Percentiles rank a stretch among this genome's conserved stretches.
phyloP scores from a whole-genome alignment of 2,888 invertebrate genomes.

The Cephonodes hylas region DNA sequence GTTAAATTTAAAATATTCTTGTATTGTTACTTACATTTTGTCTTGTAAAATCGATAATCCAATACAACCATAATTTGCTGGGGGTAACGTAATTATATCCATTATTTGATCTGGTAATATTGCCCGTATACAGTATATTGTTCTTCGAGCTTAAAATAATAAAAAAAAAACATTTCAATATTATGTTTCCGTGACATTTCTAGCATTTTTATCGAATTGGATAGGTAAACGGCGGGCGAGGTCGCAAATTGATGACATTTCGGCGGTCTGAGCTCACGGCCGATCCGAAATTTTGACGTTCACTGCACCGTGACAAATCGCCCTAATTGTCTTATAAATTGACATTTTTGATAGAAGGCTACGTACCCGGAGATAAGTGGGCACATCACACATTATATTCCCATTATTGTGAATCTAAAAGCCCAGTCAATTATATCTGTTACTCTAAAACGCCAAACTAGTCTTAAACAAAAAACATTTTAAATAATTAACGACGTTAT shows the following conservation, averaged over 20 bases:
- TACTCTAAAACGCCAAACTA: no score
- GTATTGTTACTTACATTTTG: no score
- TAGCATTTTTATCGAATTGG: background rate
- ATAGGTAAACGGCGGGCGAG: conserved; percentile 13
- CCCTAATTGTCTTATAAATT: background rate
- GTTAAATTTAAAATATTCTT: no score
- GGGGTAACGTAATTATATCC: no score
- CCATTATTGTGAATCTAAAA: background rate
- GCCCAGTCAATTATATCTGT: background rate
- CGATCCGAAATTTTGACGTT: conserved; percentile 32
- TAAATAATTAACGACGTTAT: background rate
- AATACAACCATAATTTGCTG: no score
- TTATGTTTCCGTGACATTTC: conserved; percentile 15
- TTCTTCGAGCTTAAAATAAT: background rate
- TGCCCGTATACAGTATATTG: background rate
- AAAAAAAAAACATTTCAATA: background rate
- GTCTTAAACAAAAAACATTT: no score
- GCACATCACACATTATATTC: background rate
- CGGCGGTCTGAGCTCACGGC: conserved; percentile 25
- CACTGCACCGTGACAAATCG: conserved; percentile 30
- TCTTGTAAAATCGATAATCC: no score
- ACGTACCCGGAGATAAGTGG: background rate
- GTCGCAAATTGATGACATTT: conserved; percentile 30
- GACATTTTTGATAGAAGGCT: background rate
- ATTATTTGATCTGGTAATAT: background rate